Base-by-base conservation (phyloP, 2,888 invertebrate genomes). In the Serripes groenlandicus region DNA sequence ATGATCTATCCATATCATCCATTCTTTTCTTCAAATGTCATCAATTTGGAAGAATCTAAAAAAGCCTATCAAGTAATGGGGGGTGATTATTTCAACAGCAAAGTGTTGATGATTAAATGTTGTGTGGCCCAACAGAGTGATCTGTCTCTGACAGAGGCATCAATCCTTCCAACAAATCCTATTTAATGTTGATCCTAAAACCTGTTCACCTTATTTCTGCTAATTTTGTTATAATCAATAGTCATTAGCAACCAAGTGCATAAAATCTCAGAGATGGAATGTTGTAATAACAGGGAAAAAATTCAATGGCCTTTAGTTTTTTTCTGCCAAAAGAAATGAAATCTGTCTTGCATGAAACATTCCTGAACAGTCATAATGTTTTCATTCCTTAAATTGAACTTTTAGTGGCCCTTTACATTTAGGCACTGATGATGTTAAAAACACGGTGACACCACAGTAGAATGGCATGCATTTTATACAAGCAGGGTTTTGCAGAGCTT, bases 171-270 rank as follows among this genome's bases (percentile, higher is more conserved):
- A 18, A 7, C 3, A 66, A 66, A 42, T 42, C 42, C 42, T 26
- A 23, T 64, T 34, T 64, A 64, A 64, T 62, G 62, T 66, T 66
- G 66, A 66, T 66, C 66, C 42, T 42, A 66, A 66, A 66, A 66
- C 66, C 66, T 66, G 66, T 66, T 66, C 66, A 66, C 66, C 66
- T 66, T 66, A 26, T 66, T 37, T 66, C 23, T 66, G 9, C 42
- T 66, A 66, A 66, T 66, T 66, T 42, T 1, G 42, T 42, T 66
- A 42, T 9, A 42, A 66, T 66, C 66, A 42, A 66, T 66, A 66
- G 35, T 42, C 66, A 66, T 66, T 66, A 42, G n/a, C 26, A 66
- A 26, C 23, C 23, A 34, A 66, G 49, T 66, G 66, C 28, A 42
- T 66, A 66, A 66, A 66, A 66, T 66, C 66, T 66, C 66, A 37